Conservation (phyloP, 2,888 invertebrate genomes). For the Azorinus chamasolen region DNA sequence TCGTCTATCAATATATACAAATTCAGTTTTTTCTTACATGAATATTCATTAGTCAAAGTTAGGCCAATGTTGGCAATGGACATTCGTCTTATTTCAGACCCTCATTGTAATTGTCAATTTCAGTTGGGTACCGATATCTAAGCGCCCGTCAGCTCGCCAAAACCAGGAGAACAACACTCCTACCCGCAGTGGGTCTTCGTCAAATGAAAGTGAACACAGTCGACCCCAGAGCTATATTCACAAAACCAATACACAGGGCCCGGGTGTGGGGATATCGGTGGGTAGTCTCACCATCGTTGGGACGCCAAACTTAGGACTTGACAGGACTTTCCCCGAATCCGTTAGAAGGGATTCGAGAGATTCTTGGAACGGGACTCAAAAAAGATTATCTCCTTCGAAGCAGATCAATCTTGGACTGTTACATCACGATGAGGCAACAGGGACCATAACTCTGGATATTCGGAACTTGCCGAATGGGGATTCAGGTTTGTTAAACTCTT, state of each 20-base stretch:
- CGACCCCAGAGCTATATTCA: conserved; percentile 59
- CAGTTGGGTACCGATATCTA: conserved; percentile 73
- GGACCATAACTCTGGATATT: conserved; percentile 68
- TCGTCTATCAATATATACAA: no score
- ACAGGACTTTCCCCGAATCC: conserved; percentile 36
- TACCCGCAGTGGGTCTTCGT: conserved; percentile 57
- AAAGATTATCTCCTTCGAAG: conserved; percentile 51
- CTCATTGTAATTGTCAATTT: no score
- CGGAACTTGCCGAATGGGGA: conserved; percentile 67
- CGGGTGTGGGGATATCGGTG: conserved; percentile 15
- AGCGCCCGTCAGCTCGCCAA: conserved; percentile 57
- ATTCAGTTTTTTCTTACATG: no score
- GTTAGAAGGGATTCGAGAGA: conserved; percentile 48
- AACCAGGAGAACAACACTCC: conserved; percentile 55
- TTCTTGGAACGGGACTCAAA: conserved; percentile 53
- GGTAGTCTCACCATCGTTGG: conserved; percentile 62
- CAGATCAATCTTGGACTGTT: conserved; percentile 64
- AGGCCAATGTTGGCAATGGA: no score
- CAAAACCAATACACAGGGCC: conserved; percentile 54
- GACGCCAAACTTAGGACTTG: conserved; percentile 40
- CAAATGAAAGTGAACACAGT: conserved; percentile 67
- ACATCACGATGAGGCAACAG: conserved; percentile 67
- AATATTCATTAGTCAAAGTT: no score
- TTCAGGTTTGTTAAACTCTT: conserved; percentile 48
- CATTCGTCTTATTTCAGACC: no score